These are phyloP conservation scores for Entomobrya proxima DNA, from an alignment of 2,888 invertebrate genomes.

Conservation along the genomic window DNA sequence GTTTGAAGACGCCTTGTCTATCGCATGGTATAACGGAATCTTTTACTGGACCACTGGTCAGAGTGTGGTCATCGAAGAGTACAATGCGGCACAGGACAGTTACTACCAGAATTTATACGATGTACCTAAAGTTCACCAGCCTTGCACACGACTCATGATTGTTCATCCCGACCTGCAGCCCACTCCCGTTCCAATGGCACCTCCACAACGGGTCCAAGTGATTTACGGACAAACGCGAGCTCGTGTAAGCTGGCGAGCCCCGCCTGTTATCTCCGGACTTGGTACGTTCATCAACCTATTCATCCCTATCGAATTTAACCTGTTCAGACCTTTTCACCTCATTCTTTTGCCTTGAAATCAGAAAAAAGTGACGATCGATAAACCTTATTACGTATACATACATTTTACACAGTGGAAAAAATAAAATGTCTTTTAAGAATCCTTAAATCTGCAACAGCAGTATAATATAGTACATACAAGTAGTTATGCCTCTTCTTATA, in stretches of 20 bases:
- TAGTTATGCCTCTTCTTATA: background rate
- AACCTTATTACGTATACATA: conserved; percentile 5
- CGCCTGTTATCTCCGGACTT: conserved; percentile 86
- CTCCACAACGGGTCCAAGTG: conserved; percentile 88
- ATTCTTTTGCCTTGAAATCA: conserved; percentile 59
- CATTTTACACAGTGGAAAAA: background rate
- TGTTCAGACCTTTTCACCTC: conserved; percentile 52
- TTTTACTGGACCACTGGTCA: conserved; percentile 92
- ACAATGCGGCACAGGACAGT: conserved; percentile 83
- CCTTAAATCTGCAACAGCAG: background rate
- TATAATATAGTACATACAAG: background rate
- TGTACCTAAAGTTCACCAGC: conserved; percentile 78
- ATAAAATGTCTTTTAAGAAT: background rate
- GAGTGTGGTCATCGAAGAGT: conserved; percentile 87
- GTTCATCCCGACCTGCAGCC: conserved; percentile 87
- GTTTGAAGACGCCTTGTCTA: conserved; percentile 85
- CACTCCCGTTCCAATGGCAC: conserved; percentile 86
- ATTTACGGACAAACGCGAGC: conserved; percentile 82
- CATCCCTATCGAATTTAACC: conserved; percentile 55
- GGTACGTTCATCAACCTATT: conserved; percentile 79
- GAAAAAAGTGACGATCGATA: background rate
- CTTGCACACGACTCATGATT: conserved; percentile 80
- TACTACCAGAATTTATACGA: conserved; percentile 88
- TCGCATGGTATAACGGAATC: conserved; percentile 87
- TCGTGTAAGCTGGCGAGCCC: conserved; percentile 83